Evolutionary conservation across 2,888 invertebrate species (phyloP).

Genomic region (Drosophila birchii): DNA sequence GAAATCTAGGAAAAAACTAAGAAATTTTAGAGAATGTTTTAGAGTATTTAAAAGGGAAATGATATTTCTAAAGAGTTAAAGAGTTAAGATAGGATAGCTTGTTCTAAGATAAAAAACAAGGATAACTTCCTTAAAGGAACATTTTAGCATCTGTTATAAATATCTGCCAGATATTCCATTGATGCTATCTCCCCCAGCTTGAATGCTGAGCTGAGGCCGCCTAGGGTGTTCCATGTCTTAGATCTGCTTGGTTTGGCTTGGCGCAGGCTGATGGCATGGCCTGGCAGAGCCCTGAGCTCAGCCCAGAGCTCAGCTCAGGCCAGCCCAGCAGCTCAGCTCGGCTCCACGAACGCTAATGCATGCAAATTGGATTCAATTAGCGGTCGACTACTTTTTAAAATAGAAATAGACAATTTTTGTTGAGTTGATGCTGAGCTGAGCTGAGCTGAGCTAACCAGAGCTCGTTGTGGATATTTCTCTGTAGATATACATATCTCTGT

Average conservation of each 20-base stretch:
- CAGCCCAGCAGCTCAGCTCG: constrained; percentile 8
- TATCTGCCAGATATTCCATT: background rate
- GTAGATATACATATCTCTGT: background rate
- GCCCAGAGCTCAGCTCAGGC: constrained; percentile 8
- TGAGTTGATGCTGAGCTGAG: constrained; percentile 20
- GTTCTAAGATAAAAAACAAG: too few relatives aligned
- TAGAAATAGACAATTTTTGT: constrained; percentile 52
- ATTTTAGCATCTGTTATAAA: background rate
- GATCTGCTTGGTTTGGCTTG: constrained; percentile 6
- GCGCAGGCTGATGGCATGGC: background rate
- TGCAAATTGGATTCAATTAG: constrained; percentile 77
- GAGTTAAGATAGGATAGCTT: too few relatives aligned
- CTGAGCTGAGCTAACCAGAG: background rate
- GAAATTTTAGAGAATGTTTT: too few relatives aligned
- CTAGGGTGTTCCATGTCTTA: background rate
- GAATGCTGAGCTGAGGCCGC: too few relatives aligned
- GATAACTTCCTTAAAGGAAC: background rate
- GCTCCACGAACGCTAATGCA: constrained; percentile 63
- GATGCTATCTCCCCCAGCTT: too few relatives aligned
- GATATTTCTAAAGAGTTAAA: too few relatives aligned
- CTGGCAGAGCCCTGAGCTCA: constrained; percentile 1
- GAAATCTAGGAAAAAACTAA: background rate
- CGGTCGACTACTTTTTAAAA: constrained; percentile 55
- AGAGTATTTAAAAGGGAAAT: too few relatives aligned
- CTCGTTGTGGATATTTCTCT: constrained; percentile 10